These are phyloP conservation scores for Drosophila quadrilineata DNA, from an alignment of 1,140 invertebrate genomes.

Conservation along the genomic window DNA sequence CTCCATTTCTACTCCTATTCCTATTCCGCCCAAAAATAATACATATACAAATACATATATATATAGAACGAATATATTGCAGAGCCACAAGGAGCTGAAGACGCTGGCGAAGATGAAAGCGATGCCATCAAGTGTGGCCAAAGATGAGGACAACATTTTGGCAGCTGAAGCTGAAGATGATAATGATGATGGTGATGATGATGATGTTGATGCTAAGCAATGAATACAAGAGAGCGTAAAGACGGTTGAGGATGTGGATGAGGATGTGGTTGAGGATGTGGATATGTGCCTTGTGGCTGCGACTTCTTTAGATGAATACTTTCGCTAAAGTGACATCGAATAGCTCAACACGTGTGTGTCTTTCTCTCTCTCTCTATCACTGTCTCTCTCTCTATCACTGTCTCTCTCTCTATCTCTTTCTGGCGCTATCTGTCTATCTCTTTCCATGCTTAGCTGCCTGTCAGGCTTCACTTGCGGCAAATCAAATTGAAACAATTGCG, in stretches of 20 bases:
- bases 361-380: background rate
- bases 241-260: constrained; percentile 1
- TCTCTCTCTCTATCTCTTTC: background rate
- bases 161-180: constrained; percentile 40
- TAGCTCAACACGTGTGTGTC: constrained; percentile 34
- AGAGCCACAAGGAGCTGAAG: constrained; percentile 15
- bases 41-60: constrained; percentile 23
- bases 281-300: constrained; percentile 3
- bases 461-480: constrained; percentile 62
- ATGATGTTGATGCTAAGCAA: constrained; percentile 18
- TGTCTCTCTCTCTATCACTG: background rate
- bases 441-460: constrained; percentile 11
- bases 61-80: constrained; percentile 36
- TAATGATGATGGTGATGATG: constrained; percentile 7
- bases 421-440: background rate
- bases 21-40: background rate
- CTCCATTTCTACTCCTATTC: background rate
- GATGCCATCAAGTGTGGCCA: constrained; percentile 50
- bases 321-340: constrained; percentile 42
- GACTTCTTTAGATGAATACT: too few relatives aligned
- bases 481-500: constrained; percentile 76
- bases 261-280: background rate
- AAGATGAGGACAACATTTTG: constrained; percentile 52
- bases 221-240: constrained; percentile 6
- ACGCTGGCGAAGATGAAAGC: constrained; percentile 23